Conservation (phyloP, 1,140 invertebrate genomes). For the Bombus ignitus region DNA sequence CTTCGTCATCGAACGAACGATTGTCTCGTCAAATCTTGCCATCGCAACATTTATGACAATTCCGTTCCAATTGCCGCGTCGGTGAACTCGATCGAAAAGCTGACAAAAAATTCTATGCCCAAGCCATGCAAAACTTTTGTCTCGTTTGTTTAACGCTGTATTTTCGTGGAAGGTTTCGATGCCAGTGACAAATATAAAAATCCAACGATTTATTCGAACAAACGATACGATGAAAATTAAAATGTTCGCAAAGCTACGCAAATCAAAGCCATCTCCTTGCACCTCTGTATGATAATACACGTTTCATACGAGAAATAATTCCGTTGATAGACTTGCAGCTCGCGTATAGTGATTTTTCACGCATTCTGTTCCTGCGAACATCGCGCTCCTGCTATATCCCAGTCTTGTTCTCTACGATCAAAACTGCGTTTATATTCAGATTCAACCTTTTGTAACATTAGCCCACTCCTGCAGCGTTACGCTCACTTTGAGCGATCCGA, state of each 20-base stretch:
- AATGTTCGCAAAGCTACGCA: not conserved
- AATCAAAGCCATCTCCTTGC: not conserved
- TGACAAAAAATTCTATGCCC: not conserved
- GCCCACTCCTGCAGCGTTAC: not conserved
- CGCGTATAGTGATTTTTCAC: conserved; percentile 23
- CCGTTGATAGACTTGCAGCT: conserved; percentile 33
- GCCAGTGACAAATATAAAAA: not conserved
- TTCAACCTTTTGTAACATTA: conserved; percentile 16
- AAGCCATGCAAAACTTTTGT: not conserved
- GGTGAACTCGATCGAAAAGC: too few species aligned
- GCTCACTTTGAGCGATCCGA: not conserved
- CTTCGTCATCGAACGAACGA: not conserved
- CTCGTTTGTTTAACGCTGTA: not conserved
- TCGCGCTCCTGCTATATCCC: not conserved
- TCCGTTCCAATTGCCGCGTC: not conserved
- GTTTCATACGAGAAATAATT: conserved; percentile 36
- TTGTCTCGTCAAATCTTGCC: not conserved
- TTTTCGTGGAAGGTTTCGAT: not conserved
- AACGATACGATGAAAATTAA: not conserved
- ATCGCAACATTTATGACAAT: conserved; percentile 7
- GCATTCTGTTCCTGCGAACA: not conserved
- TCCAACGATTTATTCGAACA: not conserved
- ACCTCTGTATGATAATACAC: not conserved
- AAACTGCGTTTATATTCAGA: conserved; percentile 21
- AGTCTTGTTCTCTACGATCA: not conserved